Percentiles rank a stretch among this genome's conserved stretches.
phyloP scores from a whole-genome alignment of 2,797 vertebrate species.

The Borostomias antarcticus region DNA sequence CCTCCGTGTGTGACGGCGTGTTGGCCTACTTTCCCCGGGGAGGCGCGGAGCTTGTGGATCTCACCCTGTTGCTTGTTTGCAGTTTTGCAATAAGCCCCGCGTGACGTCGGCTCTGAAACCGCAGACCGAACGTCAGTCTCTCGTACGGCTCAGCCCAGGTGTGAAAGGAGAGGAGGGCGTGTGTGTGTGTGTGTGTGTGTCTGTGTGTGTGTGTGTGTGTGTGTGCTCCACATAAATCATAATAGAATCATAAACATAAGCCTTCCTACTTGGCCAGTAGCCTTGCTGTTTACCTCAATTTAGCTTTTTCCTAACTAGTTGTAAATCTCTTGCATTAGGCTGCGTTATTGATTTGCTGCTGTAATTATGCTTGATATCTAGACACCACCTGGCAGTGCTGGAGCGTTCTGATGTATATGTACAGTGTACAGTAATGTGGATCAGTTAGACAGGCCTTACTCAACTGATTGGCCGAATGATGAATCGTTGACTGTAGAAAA shows the following conservation, averaged over 20 bases:
- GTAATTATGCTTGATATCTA: background rate
- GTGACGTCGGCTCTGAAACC: constrained; percentile 13
- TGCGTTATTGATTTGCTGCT: background rate
- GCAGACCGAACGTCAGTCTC: background rate
- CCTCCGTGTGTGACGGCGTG: too few relatives aligned
- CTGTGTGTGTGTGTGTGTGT: too few relatives aligned
- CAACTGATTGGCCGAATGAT: background rate
- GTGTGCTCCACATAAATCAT: too few relatives aligned
- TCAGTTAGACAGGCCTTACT: background rate
- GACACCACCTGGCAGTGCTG: background rate
- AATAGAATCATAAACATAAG: too few relatives aligned
- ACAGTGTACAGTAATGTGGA: background rate
- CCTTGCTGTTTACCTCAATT: too few relatives aligned
- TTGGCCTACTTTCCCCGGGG: too few relatives aligned
- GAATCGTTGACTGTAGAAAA: too few relatives aligned
- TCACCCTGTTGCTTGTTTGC: constrained; percentile 11
- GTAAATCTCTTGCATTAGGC: too few relatives aligned
- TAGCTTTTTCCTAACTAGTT: too few relatives aligned
- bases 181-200: background rate
- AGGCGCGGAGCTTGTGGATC: background rate
- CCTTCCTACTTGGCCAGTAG: too few relatives aligned
- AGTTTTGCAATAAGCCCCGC: background rate
- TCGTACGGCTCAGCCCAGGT: background rate
- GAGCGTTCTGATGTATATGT: background rate
- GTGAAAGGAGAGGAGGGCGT: too few relatives aligned